These are phyloP conservation scores for Eublepharis macularius DNA, from an alignment of 2,113 vertebrate genomes.

Conservation along the genomic window DNA sequence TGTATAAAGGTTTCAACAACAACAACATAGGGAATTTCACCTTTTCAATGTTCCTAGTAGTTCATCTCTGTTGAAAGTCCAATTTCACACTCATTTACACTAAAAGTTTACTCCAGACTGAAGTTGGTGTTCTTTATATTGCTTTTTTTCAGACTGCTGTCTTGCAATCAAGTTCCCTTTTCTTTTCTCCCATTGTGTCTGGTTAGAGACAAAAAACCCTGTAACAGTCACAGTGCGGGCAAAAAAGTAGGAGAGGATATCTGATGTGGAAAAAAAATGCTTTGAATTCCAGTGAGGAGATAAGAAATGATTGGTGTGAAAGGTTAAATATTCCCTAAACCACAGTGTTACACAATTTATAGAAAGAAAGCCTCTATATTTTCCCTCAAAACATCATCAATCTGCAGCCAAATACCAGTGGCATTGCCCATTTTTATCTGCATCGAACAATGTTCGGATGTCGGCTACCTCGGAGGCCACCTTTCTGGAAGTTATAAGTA, in stretches of 20 bases:
- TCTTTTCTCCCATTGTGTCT: constrained; percentile 29
- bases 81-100: constrained; percentile 54
- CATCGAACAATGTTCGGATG: constrained; percentile 70
- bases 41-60: constrained; percentile 35
- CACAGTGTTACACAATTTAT: constrained; percentile 64
- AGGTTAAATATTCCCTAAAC: constrained; percentile 76
- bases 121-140: constrained; percentile 28
- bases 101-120: constrained; percentile 45
- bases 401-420: constrained; percentile 59
- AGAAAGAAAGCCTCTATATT: constrained; percentile 62
- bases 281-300: constrained; percentile 62
- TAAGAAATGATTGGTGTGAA: constrained; percentile 76
- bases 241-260: constrained; percentile 40
- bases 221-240: neutral
- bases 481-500: constrained; percentile 70
- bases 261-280: constrained; percentile 43
- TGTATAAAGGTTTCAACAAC: constrained; percentile 8
- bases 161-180: constrained; percentile 37
- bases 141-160: constrained; percentile 20
- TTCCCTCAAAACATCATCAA: constrained; percentile 64
- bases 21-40: constrained; percentile 28
- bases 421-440: constrained; percentile 66
- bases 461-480: constrained; percentile 63
- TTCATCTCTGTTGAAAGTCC: constrained; percentile 21
- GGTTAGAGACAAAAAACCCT: constrained; percentile 37